Conservation (phyloP, 2,888 invertebrate genomes). For the Spisula solida region DNA sequence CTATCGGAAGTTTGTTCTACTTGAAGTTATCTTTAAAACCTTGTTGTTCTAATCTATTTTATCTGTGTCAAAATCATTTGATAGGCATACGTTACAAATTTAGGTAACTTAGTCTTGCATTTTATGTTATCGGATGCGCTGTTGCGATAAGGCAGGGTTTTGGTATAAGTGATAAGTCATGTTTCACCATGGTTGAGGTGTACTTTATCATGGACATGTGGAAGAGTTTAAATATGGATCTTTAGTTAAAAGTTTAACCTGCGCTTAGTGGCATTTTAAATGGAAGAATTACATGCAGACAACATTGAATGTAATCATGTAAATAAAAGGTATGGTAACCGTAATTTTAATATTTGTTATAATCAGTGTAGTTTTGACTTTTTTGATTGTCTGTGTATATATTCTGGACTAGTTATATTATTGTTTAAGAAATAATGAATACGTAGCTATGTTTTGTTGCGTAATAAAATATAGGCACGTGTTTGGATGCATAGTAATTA, state of each 20-base stretch:
- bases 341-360: too few relatives aligned
- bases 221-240: background rate
- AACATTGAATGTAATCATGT: background rate
- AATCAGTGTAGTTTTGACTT: too few relatives aligned
- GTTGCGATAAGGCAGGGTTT: background rate
- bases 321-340: conserved; percentile 11
- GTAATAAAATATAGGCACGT: too few relatives aligned
- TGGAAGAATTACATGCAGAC: background rate
- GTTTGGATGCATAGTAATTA: too few relatives aligned
- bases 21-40: background rate
- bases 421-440: too few relatives aligned
- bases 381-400: too few relatives aligned
- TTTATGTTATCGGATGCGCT: conserved; percentile 8
- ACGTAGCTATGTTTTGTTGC: too few relatives aligned
- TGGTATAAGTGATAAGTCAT: background rate
- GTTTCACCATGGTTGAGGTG: background rate
- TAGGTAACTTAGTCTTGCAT: conserved; percentile 13
- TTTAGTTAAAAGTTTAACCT: background rate
- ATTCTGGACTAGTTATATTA: too few relatives aligned
- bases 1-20: background rate
- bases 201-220: too few relatives aligned
- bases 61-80: conserved; percentile 4
- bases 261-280: background rate
- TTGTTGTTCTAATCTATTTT: background rate
- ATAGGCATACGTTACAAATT: conserved; percentile 8